Conservation (phyloP, 2,888 invertebrate species). For the Stenodera caucasica region DNA sequence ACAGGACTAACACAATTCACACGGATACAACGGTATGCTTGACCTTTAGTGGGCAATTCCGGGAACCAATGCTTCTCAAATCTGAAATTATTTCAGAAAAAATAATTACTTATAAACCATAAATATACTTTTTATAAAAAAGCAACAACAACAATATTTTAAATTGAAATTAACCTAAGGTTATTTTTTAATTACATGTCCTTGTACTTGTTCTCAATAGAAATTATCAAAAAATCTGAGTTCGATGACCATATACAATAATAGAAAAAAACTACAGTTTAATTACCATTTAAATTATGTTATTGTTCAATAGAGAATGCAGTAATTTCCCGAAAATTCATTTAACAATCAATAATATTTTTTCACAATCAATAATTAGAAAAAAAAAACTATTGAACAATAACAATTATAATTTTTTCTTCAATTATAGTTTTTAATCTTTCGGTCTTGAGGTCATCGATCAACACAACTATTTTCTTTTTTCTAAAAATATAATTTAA, state of each 20-base stretch:
- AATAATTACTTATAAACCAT: background rate
- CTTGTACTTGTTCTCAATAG: background rate
- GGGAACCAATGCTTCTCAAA: conserved; percentile 74
- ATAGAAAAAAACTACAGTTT: background rate
- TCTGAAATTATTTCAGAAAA: conserved; percentile 38
- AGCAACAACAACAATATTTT: background rate
- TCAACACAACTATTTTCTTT: background rate
- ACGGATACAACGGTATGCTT: conserved; percentile 71
- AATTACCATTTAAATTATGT: background rate
- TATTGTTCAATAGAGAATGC: background rate
- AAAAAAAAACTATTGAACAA: background rate
- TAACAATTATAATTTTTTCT: background rate
- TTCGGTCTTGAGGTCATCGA: background rate
- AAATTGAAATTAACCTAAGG: background rate
- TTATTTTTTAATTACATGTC: background rate
- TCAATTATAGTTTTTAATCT: background rate
- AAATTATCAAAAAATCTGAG: background rate
- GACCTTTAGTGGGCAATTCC: conserved; percentile 69
- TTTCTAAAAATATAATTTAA: too few relatives aligned
- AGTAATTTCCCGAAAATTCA: background rate
- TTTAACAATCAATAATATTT: background rate
- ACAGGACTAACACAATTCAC: conserved; percentile 68
- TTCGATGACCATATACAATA: background rate
- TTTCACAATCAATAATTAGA: background rate
- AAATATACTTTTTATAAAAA: background rate